Conservation (phyloP, 2,797 vertebrate genomes). For the Pseudocheirus occidentalis region DNA sequence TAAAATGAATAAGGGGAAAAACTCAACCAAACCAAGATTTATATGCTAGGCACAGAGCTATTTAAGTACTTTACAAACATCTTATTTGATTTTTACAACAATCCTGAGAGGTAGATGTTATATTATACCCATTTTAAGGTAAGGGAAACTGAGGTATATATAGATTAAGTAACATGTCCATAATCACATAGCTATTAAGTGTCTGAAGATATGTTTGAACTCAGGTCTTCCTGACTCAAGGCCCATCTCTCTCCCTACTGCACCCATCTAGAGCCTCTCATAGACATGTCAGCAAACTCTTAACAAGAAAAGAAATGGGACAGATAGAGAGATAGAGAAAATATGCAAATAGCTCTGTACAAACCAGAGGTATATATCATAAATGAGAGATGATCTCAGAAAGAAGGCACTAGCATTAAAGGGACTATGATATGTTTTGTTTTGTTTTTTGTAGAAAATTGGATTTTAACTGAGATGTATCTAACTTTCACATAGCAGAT, state of each 20-base stretch:
- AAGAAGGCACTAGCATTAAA: too few species aligned
- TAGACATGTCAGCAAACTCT: conserved; percentile 17
- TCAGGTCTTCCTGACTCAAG: background rate
- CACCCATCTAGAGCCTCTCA: background rate
- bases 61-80: background rate
- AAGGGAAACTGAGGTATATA: background rate
- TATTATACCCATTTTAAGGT: background rate
- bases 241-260: background rate
- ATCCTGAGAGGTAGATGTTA: background rate
- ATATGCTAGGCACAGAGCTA: background rate
- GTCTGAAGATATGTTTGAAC: background rate
- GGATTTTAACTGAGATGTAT: background rate
- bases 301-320: conserved; percentile 35
- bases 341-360: background rate
- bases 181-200: background rate
- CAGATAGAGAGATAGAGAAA: conserved; percentile 31
- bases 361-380: too few species aligned
- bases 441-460: too few species aligned
- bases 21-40: background rate
- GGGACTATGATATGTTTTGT: too few species aligned
- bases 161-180: background rate
- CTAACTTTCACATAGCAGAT: background rate
- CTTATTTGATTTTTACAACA: background rate
- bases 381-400: too few species aligned
- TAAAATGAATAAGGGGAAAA: background rate